Evolutionary conservation across 2,888 invertebrate species (phyloP).

Genomic region (Leptinotarsa tumamoca): DNA sequence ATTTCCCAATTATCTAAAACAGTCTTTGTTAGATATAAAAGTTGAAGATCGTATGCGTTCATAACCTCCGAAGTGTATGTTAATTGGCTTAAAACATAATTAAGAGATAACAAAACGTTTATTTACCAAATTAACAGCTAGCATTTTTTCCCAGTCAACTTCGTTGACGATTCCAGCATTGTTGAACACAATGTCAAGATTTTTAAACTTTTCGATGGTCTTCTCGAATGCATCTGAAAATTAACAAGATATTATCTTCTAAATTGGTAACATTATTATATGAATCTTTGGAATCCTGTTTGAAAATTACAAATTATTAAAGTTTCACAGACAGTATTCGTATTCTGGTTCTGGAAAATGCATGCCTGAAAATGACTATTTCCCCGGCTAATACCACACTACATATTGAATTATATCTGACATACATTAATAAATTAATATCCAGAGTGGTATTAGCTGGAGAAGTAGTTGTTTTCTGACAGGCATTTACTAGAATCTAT

Average conservation of each 20-base stretch:
- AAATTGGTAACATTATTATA: no score
- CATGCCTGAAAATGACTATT: no score
- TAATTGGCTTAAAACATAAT: not conserved
- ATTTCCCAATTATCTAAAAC: not conserved
- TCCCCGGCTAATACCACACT: no score
- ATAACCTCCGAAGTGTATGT: not conserved
- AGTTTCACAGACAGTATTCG: no score
- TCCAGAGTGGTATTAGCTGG: no score
- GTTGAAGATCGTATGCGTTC: not conserved
- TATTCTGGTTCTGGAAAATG: no score
- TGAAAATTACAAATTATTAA: no score
- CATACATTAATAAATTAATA: no score
- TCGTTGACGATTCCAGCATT: constrained; percentile 50
- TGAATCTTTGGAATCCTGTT: no score
- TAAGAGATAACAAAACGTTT: not conserved
- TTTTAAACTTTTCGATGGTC: constrained; percentile 42
- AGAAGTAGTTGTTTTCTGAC: no score
- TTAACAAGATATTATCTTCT: not conserved
- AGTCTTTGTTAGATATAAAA: not conserved
- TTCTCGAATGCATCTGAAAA: constrained; percentile 48
- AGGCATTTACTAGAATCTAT: no score
- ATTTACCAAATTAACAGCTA: constrained; percentile 50
- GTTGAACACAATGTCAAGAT: constrained; percentile 51
- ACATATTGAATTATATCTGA: no score
- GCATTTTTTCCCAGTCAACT: constrained; percentile 42